phyloP scores from a whole-genome alignment of 2,113 vertebrate genomes.

The Malurus cyaneus region DNA sequence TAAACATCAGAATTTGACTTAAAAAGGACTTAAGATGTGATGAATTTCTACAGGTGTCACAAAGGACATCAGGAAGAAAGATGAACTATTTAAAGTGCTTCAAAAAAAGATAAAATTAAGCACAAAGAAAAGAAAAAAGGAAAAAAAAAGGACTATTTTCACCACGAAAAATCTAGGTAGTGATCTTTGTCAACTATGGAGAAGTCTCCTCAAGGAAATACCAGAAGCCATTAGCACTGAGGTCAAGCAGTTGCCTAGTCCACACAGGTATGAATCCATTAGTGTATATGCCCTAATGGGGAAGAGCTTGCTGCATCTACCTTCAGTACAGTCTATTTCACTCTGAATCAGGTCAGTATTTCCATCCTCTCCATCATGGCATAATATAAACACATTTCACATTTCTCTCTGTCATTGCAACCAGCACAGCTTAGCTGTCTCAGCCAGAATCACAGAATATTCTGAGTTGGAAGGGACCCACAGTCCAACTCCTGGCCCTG shows the following conservation, averaged over 20 bases:
- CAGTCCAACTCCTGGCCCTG: background rate
- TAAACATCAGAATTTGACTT: background rate
- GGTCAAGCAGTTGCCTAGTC: background rate
- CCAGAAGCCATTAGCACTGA: background rate
- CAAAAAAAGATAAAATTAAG: background rate
- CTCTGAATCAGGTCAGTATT: background rate
- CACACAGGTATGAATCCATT: background rate
- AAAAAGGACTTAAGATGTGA: background rate
- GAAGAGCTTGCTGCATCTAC: background rate
- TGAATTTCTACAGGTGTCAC: background rate
- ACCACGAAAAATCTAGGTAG: background rate
- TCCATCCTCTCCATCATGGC: background rate
- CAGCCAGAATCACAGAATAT: background rate
- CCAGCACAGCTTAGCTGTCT: background rate
- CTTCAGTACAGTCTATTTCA: background rate
- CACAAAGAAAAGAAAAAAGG: background rate
- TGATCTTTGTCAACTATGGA: background rate
- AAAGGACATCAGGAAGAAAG: background rate
- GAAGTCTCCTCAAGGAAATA: background rate
- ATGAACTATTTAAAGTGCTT: background rate
- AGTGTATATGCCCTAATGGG: accelerated
- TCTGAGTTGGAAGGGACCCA: background rate
- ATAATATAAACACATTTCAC: background rate
- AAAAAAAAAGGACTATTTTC: background rate
- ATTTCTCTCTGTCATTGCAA: background rate